A percentile compares a stretch with the other conserved stretches of the same genome.
Evolutionary conservation across 2,797 vertebrate species (phyloP).

Genomic region (Todus mexicanus): DNA sequence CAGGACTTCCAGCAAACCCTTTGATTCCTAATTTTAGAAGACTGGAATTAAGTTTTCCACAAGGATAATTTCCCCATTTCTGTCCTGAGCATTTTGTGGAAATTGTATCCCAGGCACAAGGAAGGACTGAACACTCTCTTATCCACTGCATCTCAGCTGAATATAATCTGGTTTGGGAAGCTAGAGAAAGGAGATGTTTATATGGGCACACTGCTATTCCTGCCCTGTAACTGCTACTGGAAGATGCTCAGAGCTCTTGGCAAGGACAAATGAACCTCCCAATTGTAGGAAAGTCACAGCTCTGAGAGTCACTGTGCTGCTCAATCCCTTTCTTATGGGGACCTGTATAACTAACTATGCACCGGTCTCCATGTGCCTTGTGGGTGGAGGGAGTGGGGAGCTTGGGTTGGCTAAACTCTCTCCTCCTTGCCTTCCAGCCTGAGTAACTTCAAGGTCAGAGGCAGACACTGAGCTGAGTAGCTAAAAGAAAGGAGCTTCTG

Average conservation of each 20-base stretch:
- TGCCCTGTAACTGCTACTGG: neutral
- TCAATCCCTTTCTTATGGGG: neutral
- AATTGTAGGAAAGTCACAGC: neutral
- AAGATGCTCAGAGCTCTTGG: neutral
- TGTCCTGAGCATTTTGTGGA: neutral
- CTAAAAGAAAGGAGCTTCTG: neutral
- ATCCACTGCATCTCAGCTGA: neutral
- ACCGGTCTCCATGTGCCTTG: neutral
- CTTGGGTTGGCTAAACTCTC: neutral
- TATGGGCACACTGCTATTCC: neutral
- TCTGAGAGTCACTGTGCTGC: neutral
- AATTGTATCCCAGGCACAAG: neutral
- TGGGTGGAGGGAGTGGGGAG: neutral
- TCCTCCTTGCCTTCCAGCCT: neutral
- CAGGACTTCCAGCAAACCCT: neutral
- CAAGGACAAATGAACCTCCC: neutral
- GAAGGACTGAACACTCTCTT: neutral
- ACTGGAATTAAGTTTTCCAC: neutral
- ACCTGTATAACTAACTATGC: neutral
- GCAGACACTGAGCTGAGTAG: neutral
- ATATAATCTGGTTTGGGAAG: neutral
- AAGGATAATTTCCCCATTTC: neutral
- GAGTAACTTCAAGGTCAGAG: neutral
- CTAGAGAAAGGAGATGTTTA: neutral
- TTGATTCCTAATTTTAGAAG: neutral